Conservation (phyloP, 2,113 vertebrate genomes). For the Alouatta palliata region DNA sequence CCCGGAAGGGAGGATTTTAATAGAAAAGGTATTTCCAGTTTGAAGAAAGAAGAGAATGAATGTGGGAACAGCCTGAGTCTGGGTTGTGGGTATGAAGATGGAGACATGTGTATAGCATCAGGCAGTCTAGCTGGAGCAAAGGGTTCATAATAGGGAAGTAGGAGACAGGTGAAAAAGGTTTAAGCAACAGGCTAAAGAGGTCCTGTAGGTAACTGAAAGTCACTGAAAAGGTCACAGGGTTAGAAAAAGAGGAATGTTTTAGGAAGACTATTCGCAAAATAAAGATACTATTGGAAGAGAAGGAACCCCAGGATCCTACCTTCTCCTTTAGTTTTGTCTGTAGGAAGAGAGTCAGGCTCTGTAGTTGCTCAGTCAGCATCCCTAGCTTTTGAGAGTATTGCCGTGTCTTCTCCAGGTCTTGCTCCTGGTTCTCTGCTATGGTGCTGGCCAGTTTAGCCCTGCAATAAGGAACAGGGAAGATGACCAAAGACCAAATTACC, state of each 20-base stretch:
- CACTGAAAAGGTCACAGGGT: neutral
- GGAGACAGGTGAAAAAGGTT: constrained; percentile 30
- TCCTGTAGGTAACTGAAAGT: neutral
- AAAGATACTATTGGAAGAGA: neutral
- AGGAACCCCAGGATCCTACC: constrained; percentile 55
- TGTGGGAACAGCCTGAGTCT: neutral
- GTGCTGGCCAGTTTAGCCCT: constrained; percentile 58
- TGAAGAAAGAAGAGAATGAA: neutral
- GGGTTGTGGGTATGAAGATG: neutral
- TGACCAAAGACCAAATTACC: neutral
- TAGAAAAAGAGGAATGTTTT: constrained; percentile 10
- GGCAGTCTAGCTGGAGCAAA: neutral
- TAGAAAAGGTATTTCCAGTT: constrained; percentile 20
- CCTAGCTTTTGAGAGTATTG: constrained; percentile 61
- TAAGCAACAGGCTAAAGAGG: neutral
- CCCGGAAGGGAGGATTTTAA: neutral
- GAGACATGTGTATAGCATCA: neutral
- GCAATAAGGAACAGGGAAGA: constrained; percentile 28
- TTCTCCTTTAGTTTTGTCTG: constrained; percentile 50
- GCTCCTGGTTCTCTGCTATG: constrained; percentile 43
- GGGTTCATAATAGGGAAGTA: neutral
- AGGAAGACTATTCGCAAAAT: constrained; percentile 5
- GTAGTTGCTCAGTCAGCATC: constrained; percentile 58
- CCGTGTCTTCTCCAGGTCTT: constrained; percentile 56
- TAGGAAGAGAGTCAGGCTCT: constrained; percentile 52